Conservation (phyloP, 2,888 invertebrate genomes). For the Amphipyra tragopoginis region DNA sequence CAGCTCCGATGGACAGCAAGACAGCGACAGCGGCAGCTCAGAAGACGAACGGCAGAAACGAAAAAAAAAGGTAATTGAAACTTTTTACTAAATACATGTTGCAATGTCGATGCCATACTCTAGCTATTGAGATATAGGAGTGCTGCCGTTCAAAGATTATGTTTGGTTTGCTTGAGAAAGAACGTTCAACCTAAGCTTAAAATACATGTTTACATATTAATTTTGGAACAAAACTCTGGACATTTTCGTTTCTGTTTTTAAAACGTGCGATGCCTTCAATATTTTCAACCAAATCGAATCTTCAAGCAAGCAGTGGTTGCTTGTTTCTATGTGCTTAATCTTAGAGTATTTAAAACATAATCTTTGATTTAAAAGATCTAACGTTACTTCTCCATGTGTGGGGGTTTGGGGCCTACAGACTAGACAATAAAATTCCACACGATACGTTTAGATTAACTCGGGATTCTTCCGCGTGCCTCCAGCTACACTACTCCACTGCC, state of each 20-base stretch:
- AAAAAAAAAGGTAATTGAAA: conserved; percentile 84
- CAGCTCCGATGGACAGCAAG: conserved; percentile 79
- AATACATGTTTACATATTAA: conserved; percentile 29
- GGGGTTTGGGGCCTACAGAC: conserved; percentile 59
- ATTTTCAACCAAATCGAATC: not conserved
- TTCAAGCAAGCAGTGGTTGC: conserved; percentile 1
- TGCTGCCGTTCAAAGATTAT: conserved; percentile 65
- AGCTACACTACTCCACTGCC: conserved; percentile 52
- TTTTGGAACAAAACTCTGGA: conserved; percentile 27
- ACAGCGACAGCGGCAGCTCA: conserved; percentile 79
- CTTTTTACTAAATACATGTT: conserved; percentile 29
- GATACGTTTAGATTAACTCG: conserved; percentile 59
- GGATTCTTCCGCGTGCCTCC: conserved; percentile 57
- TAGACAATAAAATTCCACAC: conserved; percentile 42
- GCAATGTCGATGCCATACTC: conserved; percentile 45
- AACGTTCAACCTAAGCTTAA: conserved; percentile 30
- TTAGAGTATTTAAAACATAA: conserved; percentile 64
- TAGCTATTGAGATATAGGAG: conserved; percentile 55
- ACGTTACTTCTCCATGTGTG: conserved; percentile 69
- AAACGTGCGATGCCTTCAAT: not conserved
- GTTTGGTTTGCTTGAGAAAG: conserved; percentile 56
- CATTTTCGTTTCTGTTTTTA: conserved; percentile 22
- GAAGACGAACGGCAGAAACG: conserved; percentile 81
- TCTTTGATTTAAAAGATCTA: conserved; percentile 72
- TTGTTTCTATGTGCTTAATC: conserved; percentile 17